Conservation (phyloP, 2,888 invertebrate species). For the Erynnis tages region DNA sequence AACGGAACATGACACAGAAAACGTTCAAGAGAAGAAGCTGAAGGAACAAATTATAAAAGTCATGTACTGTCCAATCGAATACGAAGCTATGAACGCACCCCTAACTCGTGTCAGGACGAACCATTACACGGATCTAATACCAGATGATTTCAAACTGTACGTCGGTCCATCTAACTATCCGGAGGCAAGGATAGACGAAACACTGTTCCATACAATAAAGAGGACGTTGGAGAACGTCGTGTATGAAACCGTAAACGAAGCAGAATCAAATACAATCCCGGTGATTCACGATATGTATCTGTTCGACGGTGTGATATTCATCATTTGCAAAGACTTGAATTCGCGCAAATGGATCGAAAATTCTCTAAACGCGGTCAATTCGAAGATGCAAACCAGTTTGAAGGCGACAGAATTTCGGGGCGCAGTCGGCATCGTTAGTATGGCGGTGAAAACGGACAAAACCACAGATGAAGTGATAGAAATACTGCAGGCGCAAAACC, state of each 20-base stretch:
- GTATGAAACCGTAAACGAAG: constrained; percentile 41
- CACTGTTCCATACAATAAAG: constrained; percentile 55
- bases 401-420: constrained; percentile 71
- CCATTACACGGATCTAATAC: constrained; percentile 64
- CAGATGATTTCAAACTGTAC: constrained; percentile 67
- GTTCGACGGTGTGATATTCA: constrained; percentile 70
- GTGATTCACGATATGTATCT: constrained; percentile 67
- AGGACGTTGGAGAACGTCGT: constrained; percentile 55
- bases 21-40: constrained; percentile 41
- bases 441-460: constrained; percentile 54
- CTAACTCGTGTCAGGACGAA: constrained; percentile 58
- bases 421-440: constrained; percentile 68
- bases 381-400: constrained; percentile 46
- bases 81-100: constrained; percentile 52
- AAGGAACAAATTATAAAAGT: constrained; percentile 49
- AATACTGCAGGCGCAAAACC: constrained; percentile 59
- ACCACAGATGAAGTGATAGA: constrained; percentile 55
- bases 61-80: constrained; percentile 57
- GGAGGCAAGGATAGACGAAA: constrained; percentile 61
- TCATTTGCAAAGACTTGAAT: constrained; percentile 57
- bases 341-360: constrained; percentile 59
- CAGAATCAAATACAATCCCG: constrained; percentile 44
- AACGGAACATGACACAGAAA: constrained; percentile 40
- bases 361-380: constrained; percentile 44
- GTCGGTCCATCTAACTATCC: constrained; percentile 67